phyloP scores from a whole-genome alignment of 1,140 invertebrate genomes.

The Drosophila biarmipes region DNA sequence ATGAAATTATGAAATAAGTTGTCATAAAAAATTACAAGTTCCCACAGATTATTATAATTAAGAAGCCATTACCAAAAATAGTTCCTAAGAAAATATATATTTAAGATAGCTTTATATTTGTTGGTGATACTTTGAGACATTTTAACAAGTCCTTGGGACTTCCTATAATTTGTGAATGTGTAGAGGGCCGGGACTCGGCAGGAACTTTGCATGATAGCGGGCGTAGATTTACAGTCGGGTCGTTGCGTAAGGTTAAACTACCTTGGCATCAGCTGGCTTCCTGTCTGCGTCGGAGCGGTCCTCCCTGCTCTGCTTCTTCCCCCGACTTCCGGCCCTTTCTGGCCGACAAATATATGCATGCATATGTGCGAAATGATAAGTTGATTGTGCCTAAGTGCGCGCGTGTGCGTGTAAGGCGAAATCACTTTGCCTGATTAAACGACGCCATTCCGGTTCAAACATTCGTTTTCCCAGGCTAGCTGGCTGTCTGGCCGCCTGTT shows the following conservation, averaged over 20 bases:
- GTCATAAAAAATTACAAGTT: too few species aligned
- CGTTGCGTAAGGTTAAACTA: slow-evolving; percentile 75
- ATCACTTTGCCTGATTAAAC: slow-evolving; percentile 83
- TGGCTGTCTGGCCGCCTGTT: neutral
- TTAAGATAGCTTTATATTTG: neutral
- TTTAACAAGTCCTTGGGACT: too few species aligned
- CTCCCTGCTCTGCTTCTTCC: neutral
- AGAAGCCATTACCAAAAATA: too few species aligned
- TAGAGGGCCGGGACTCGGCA: slow-evolving; percentile 19
- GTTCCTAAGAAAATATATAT: too few species aligned
- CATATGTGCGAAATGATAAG: slow-evolving; percentile 68
- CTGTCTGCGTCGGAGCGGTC: slow-evolving; percentile 52
- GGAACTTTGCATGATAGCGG: slow-evolving; percentile 72
- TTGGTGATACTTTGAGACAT: neutral
- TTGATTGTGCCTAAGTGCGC: slow-evolving; percentile 37
- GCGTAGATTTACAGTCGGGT: slow-evolving; percentile 73
- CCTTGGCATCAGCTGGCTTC: slow-evolving; percentile 72
- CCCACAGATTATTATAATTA: too few species aligned
- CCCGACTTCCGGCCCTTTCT: slow-evolving; percentile 8
- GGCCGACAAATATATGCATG: slow-evolving; percentile 6
- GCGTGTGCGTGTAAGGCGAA: slow-evolving; percentile 38
- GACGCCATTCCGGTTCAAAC: slow-evolving; percentile 56
- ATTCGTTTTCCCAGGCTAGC: slow-evolving; percentile 28
- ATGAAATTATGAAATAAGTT: too few species aligned
- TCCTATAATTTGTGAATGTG: slow-evolving; percentile 5